Conservation (phyloP, 2,113 vertebrate genomes). For the Panthera tigris region DNA sequence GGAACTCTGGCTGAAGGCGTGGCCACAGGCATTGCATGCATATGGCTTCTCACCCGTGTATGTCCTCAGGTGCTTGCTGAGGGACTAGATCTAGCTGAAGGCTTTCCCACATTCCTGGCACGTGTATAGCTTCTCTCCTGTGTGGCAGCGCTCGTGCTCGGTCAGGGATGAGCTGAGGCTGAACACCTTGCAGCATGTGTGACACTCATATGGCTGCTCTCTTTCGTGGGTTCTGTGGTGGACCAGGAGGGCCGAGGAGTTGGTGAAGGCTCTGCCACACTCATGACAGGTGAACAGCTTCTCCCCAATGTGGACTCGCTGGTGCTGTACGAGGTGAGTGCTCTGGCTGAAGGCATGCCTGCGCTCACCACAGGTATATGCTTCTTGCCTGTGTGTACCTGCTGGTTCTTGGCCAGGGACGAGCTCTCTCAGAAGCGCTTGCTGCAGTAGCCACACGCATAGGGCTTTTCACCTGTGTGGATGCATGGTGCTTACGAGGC, state of each 20-base stretch:
- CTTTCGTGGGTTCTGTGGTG: slow-evolving; percentile 45
- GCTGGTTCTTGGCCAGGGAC: slow-evolving; percentile 63
- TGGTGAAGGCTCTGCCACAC: slow-evolving; percentile 52
- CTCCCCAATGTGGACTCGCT: slow-evolving; percentile 15
- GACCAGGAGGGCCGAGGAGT: slow-evolving; percentile 56
- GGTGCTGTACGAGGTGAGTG: not conserved
- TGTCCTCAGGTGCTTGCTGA: slow-evolving; percentile 45
- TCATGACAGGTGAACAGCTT: slow-evolving; percentile 28
- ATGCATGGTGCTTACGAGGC: not conserved
- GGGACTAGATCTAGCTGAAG: slow-evolving; percentile 54
- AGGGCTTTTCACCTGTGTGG: slow-evolving; percentile 14
- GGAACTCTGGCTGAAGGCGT: not conserved
- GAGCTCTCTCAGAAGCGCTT: slow-evolving; percentile 52
- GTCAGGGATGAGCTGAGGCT: slow-evolving; percentile 63
- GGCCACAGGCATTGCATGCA: slow-evolving; percentile 23
- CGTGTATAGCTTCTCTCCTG: slow-evolving; percentile 33
- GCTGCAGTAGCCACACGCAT: not conserved
- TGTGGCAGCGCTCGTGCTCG: slow-evolving; percentile 78
- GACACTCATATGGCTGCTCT: slow-evolving; percentile 49
- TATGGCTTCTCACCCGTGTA: slow-evolving; percentile 59
- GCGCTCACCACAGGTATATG: not conserved
- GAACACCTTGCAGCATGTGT: slow-evolving; percentile 40
- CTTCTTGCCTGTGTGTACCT: slow-evolving; percentile 70
- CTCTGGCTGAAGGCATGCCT: not conserved
- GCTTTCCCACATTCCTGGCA: slow-evolving; percentile 46